Conservation (phyloP, 2,113 vertebrate genomes). For the Anguilla rostrata region DNA sequence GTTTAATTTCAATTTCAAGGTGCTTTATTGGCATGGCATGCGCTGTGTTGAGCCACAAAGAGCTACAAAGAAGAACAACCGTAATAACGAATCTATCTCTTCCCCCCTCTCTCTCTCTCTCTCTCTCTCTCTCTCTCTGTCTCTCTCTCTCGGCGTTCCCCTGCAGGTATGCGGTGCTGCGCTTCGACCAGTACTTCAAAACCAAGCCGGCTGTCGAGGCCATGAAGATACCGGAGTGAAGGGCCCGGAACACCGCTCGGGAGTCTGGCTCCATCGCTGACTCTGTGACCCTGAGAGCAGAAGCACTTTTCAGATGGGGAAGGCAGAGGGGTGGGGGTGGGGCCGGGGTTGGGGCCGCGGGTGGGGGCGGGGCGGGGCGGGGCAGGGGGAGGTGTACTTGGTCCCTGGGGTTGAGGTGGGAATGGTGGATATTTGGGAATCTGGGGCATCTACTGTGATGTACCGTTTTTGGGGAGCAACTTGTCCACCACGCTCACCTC, state of each 20-base stretch:
- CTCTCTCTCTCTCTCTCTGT: neutral
- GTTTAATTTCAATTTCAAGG: too few relatives aligned
- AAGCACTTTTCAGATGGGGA: constrained; percentile 27
- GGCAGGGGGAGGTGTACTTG: neutral
- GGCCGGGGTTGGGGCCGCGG: neutral
- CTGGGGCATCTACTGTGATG: constrained; percentile 5
- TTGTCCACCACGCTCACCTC: constrained; percentile 15
- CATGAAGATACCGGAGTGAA: constrained; percentile 82
- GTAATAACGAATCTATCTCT: too few relatives aligned
- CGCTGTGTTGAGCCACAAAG: too few relatives aligned
- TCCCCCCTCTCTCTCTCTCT: neutral
- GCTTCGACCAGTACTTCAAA: constrained; percentile 94
- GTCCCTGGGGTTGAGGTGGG: constrained; percentile 14
- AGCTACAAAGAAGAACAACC: too few relatives aligned
- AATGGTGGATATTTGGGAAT: constrained; percentile 9
- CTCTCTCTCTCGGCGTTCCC: neutral
- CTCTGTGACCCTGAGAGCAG: constrained; percentile 23
- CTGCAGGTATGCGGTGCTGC: constrained; percentile 86
- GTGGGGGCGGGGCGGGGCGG: neutral
- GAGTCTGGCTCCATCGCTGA: constrained; percentile 8
- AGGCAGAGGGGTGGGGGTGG: constrained; percentile 9
- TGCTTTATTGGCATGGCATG: too few relatives aligned
- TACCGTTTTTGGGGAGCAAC: neutral
- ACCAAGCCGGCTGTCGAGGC: constrained; percentile 87
- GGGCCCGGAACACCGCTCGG: neutral